Conservation (phyloP, 2,797 vertebrate species). For the Myioborus miniatus region DNA sequence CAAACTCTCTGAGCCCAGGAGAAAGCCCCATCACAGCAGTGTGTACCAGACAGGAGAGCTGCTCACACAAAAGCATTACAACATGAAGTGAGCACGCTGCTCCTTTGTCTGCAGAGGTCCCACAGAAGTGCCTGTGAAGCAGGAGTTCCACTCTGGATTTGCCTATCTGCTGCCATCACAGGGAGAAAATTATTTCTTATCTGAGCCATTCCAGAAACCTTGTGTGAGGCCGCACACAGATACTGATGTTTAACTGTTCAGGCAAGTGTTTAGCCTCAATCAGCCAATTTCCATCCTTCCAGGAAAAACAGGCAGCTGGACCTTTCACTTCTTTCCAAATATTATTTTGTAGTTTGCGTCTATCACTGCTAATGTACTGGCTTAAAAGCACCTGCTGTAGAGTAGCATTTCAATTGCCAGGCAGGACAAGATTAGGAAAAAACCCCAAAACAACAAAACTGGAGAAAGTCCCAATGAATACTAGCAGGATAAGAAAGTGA, state of each 20-base stretch:
- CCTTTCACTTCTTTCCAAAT: neutral
- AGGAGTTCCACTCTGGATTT: neutral
- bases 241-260: neutral
- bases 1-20: neutral
- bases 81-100: accelerated
- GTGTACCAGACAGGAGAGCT: neutral
- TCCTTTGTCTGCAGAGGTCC: neutral
- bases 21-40: neutral
- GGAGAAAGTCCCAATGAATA: neutral
- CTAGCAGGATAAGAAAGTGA: neutral
- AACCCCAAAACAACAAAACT: neutral
- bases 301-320: neutral
- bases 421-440: neutral
- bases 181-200: neutral
- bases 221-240: neutral
- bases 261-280: neutral
- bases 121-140: neutral
- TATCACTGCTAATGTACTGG: neutral
- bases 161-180: neutral
- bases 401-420: neutral
- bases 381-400: neutral
- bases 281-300: neutral
- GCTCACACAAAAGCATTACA: neutral
- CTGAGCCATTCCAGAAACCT: neutral
- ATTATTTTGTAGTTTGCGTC: neutral